Percentiles rank a stretch among this genome's conserved stretches.
phyloP scores from a whole-genome alignment of 2,113 vertebrate genomes.

The Calyptomena viridis region DNA sequence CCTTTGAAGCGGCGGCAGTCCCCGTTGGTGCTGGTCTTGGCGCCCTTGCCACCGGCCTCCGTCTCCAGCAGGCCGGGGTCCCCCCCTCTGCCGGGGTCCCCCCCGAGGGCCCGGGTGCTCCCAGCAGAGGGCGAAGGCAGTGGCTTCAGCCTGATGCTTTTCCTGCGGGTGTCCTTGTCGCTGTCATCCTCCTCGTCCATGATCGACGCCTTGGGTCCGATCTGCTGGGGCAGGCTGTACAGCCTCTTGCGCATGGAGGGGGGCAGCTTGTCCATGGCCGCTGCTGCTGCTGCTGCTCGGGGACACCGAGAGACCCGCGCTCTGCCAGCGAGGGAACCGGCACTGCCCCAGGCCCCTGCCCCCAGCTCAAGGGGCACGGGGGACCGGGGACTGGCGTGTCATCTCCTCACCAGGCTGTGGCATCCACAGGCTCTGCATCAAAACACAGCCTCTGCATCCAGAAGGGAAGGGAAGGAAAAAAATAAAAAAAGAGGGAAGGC shows the following conservation, averaged over 20 bases:
- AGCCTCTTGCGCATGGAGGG: slow-evolving; percentile 98
- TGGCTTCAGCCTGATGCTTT: slow-evolving; percentile 93
- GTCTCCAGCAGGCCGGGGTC: slow-evolving; percentile 35
- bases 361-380: slow-evolving; percentile 6
- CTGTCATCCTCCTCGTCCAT: slow-evolving; percentile 88
- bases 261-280: slow-evolving; percentile 90
- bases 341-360: not conserved
- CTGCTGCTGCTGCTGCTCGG: slow-evolving; percentile 1
- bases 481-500: not conserved
- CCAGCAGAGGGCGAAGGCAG: slow-evolving; percentile 82
- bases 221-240: slow-evolving; percentile 97
- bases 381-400: slow-evolving; percentile 4
- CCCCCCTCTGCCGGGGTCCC: slow-evolving; percentile 15
- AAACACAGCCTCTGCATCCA: slow-evolving; percentile 40
- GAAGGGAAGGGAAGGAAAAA: not conserved
- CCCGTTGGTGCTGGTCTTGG: slow-evolving; percentile 94
- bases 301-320: not conserved
- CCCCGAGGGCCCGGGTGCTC: slow-evolving; percentile 71
- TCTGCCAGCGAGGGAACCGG: not conserved
- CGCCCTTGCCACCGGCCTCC: slow-evolving; percentile 78
- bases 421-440: slow-evolving; percentile 46
- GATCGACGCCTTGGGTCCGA: slow-evolving; percentile 89
- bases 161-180: slow-evolving; percentile 89
- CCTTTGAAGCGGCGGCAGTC: slow-evolving; percentile 94
- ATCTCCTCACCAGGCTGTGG: slow-evolving; percentile 44